Evolutionary conservation across 2,797 vertebrate genomes (phyloP).

Genomic region (Mus spretus): DNA sequence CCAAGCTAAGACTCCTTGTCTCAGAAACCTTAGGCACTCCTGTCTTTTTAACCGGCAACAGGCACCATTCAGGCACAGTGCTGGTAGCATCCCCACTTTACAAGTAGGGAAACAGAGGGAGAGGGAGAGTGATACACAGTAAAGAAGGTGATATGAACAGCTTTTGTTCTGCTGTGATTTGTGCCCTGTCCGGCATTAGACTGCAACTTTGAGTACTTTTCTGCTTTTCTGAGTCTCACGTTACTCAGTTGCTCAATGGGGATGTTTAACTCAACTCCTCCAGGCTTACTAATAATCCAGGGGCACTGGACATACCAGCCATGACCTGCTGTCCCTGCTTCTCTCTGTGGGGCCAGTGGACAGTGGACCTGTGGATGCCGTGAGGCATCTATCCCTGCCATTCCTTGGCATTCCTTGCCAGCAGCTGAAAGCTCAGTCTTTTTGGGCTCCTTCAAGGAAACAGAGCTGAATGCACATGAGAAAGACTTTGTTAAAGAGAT

Average conservation of each 20-base stretch:
- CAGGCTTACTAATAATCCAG: not conserved
- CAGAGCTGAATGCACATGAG: conserved; percentile 60
- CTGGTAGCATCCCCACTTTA: not conserved
- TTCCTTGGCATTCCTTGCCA: conserved; percentile 59
- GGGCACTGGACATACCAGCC: not conserved
- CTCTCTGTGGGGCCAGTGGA: conserved; percentile 12
- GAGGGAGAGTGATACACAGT: not conserved
- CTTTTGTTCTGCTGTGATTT: not conserved
- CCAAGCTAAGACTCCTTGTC: not conserved
- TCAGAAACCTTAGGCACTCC: not conserved
- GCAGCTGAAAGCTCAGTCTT: conserved; percentile 37
- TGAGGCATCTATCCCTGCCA: conserved; percentile 40
- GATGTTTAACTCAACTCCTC: not conserved
- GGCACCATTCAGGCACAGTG: not conserved
- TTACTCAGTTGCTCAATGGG: conserved; percentile 45
- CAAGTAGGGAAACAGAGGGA: conserved; percentile 17
- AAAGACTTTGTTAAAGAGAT: conserved; percentile 69
- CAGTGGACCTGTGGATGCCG: not conserved
- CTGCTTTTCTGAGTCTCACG: not conserved
- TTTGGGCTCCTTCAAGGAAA: conserved; percentile 70
- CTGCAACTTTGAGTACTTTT: not conserved
- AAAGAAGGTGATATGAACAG: not conserved
- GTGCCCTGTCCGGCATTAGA: not conserved
- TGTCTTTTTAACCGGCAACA: conserved; percentile 4
- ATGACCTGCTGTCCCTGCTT: not conserved